Evolutionary conservation across 2,113 vertebrate species (phyloP), one percentile per base, ranked within the genome.

Genomic region (Lampris megalopsis): DNA sequence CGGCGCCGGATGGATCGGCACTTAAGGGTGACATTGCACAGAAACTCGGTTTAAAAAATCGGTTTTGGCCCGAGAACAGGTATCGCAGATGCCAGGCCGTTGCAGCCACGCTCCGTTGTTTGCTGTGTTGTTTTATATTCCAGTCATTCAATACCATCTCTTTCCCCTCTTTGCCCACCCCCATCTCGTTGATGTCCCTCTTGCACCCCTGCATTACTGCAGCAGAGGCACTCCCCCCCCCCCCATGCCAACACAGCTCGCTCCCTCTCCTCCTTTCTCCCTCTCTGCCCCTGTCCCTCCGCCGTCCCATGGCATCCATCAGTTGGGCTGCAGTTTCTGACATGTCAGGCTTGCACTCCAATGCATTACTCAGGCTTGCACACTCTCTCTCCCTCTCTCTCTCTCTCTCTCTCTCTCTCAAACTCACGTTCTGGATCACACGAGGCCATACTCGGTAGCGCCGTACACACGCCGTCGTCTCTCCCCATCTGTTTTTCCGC

Each of bases 131-230:
- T 77, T 82, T 72, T 57, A 57, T 57, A 57, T n/a, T 24, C n/a
- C n/a, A 6, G n/a, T 63, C 73, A 56, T 50, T 71, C 67, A 53
- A 37, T 54, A 24, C 24, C 3, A 5, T 6, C 47, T 75, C 1
- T 40, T 65, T 24, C 4, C 9, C 0, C 24, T 40, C 40, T 24
- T 54, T 56, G n/a, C 24, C 24, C 49, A 6, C 37, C 49, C 41
- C 53, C 47, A 52, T 64, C 50, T 63, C 56, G 67, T 50, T 58
- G 73, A 78, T 48, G 72, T 72, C 75, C 37, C 41, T 60, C 68
- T 82, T 56, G 42, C 11, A 1, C 73, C 71, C 48, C 85, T 88
- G 75, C 86, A 89, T 80, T 90, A 82, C 85, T 88, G 88, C 89
- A 89, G 85, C 75, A 85, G 61, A 70, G 72, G 40, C 78, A 67